Evolutionary conservation across 2,113 vertebrate genomes (phyloP).

Genomic region (Nematolebias whitei): DNA sequence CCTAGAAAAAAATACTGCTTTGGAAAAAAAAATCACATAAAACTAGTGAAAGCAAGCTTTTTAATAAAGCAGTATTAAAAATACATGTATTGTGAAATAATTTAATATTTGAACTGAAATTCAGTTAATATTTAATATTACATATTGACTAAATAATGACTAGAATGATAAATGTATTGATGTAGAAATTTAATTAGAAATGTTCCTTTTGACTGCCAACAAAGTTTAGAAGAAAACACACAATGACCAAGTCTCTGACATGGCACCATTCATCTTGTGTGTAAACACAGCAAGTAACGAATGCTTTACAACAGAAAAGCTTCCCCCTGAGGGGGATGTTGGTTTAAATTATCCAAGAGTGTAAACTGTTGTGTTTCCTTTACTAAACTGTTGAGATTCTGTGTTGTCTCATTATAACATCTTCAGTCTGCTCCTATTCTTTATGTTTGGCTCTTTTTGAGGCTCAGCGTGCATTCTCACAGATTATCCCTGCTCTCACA

Average conservation of each 20-base stretch:
- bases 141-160: neutral
- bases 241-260: neutral
- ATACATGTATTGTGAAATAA: too few relatives aligned
- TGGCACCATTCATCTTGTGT: neutral
- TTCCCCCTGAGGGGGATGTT: neutral
- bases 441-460: neutral
- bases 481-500: constrained; percentile 12
- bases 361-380: neutral
- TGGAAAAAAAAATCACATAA: too few relatives aligned
- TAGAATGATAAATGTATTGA: neutral
- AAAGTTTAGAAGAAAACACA: too few relatives aligned
- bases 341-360: too few relatives aligned
- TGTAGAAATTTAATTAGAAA: neutral
- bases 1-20: too few relatives aligned
- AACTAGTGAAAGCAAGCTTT: too few relatives aligned
- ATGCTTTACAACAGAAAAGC: neutral
- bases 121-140: too few relatives aligned
- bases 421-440: neutral
- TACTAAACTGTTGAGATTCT: neutral
- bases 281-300: neutral
- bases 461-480: too few relatives aligned
- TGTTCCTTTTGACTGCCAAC: too few relatives aligned
- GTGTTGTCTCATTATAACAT: neutral
- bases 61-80: too few relatives aligned
- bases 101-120: too few relatives aligned